Evolutionary conservation across 2,888 invertebrate species (phyloP).

Genomic region (Leptopilina myrica): DNA sequence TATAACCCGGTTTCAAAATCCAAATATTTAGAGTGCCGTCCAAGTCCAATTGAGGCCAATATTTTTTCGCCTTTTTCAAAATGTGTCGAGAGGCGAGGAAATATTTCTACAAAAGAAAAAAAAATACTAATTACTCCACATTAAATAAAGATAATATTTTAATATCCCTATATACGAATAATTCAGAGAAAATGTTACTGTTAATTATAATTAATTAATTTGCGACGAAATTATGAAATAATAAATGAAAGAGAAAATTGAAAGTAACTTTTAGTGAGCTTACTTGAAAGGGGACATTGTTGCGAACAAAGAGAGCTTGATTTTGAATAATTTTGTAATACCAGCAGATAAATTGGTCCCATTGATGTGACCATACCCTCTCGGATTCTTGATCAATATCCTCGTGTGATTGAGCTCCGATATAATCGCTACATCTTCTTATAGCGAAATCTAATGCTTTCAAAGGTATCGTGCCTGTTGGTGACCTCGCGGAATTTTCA

Average conservation of each 20-base stretch:
- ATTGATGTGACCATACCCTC: slow-evolving; percentile 89
- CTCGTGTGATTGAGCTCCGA: slow-evolving; percentile 85
- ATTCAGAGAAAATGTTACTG: too few species aligned
- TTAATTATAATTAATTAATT: too few species aligned
- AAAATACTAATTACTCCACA: background rate
- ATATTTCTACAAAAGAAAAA: slow-evolving; percentile 65
- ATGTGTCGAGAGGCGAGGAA: slow-evolving; percentile 75
- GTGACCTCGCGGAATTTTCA: slow-evolving; percentile 79
- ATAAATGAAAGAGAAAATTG: background rate
- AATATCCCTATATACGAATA: too few species aligned
- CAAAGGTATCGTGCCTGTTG: slow-evolving; percentile 84
- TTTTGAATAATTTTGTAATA: slow-evolving; percentile 80
- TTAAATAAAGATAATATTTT: background rate
- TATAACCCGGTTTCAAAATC: slow-evolving; percentile 97
- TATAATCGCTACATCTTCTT: slow-evolving; percentile 86
- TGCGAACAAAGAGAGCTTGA: slow-evolving; percentile 66
- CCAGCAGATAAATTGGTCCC: slow-evolving; percentile 90
- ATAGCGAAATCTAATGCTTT: slow-evolving; percentile 89
- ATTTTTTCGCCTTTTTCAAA: slow-evolving; percentile 82
- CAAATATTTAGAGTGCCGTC: slow-evolving; percentile 94
- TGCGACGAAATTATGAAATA: background rate
- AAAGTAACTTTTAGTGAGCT: slow-evolving; percentile 51
- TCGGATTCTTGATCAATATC: slow-evolving; percentile 88
- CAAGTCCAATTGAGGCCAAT: slow-evolving; percentile 89
- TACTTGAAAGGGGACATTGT: slow-evolving; percentile 69